Evolutionary conservation across 2,888 invertebrate genomes (phyloP), one percentile per base, ranked within the genome.

Genomic region (Cheilosia scutellata): DNA sequence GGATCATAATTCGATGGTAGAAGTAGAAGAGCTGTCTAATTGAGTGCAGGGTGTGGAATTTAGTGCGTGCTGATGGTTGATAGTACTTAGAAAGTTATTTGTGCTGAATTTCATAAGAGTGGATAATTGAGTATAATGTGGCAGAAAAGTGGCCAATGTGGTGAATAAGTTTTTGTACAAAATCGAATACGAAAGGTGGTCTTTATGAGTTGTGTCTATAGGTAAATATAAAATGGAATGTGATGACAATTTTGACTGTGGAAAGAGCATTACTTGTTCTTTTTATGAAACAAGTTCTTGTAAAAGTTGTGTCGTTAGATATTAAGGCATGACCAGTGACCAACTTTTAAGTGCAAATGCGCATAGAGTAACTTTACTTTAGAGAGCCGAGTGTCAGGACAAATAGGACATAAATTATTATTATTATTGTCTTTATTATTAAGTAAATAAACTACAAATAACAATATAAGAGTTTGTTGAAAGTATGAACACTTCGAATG

Each of bases 1-100:
- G 11, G 49, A 66, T 66, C 60, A 60, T 62, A 77, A 51, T 60
- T 68, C 47, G 13, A 27, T 51, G 51, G 60, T 68, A 77, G 76
- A 68, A 31, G 68, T 62, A 11, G 33, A 42, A 13, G 68, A 53
- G 68, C 68, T 33, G 53, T 68, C 42, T 51, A 33, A 66, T 77
- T 60, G 76, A 77, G 76, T 58, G 66, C 66, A 68, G 68, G 29
- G 66, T 49, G 37, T 65, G 44, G 62, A 37, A 13, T 47, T 31
- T 25, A 55, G 33, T 51, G 42, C 71, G 60, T 60, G 25, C 9
- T 49, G 49, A 44, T 16, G 44, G 60, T 29, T 11, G 58, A 58
- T 5, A 42, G 37, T 40, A n/a, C 16, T 42, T 68, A 11, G 66
- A 68, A 42, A 68, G 40, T 53, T 42, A 33, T 13, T 42, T 51